These are phyloP conservation scores for Hepsetus odoe DNA, from an alignment of 2,113 vertebrate species.

Conservation along the genomic window DNA sequence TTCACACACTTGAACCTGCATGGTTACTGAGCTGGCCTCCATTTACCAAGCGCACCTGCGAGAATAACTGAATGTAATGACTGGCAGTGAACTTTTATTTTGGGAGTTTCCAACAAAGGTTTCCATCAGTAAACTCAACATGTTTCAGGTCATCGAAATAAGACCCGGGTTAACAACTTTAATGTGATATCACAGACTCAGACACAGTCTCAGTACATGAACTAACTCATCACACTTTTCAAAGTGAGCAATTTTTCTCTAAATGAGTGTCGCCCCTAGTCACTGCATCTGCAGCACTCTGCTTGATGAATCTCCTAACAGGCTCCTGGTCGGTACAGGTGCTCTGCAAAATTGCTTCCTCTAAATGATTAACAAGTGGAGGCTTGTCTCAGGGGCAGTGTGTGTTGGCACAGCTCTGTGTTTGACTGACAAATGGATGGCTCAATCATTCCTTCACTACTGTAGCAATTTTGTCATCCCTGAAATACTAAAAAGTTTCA, in stretches of 20 bases:
- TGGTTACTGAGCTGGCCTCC: too few species aligned
- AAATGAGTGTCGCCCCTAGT: conserved; percentile 43
- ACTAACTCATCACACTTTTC: neutral
- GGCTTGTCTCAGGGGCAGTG: conserved; percentile 8
- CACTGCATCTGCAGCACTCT: conserved; percentile 39
- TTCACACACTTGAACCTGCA: neutral
- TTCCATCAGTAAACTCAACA: too few species aligned
- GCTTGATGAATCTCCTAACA: conserved; percentile 45
- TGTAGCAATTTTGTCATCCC: neutral
- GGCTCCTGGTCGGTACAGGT: conserved; percentile 46
- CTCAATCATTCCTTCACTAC: neutral
- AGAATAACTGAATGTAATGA: too few species aligned
- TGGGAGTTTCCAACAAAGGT: too few species aligned
- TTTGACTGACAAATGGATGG: neutral
- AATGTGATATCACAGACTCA: too few species aligned
- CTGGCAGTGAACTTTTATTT: too few species aligned
- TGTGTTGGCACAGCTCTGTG: neutral
- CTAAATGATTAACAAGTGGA: conserved; percentile 44
- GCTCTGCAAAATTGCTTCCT: conserved; percentile 42
- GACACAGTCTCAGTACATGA: neutral
- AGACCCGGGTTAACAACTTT: too few species aligned
- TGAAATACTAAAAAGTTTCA: neutral
- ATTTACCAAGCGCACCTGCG: too few species aligned
- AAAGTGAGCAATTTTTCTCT: conserved; percentile 49
- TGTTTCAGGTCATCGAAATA: neutral